Percentiles rank a stretch among this genome's conserved stretches.
These are phyloP conservation scores for Eurytoma californica DNA, from an alignment of 2,888 invertebrate genomes.

Conservation along the genomic window DNA sequence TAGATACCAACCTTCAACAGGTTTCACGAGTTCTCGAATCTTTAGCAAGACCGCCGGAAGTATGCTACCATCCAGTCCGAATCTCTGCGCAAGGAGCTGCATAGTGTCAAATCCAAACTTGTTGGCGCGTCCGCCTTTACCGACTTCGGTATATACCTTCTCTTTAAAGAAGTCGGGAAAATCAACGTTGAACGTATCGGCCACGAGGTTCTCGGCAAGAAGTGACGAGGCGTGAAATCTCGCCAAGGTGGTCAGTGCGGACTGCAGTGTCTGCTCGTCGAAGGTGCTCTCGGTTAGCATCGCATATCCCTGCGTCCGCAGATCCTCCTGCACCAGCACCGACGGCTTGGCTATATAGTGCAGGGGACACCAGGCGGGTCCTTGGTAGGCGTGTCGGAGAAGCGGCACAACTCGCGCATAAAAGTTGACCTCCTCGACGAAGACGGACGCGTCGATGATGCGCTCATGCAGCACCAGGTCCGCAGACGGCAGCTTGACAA, in stretches of 20 bases:
- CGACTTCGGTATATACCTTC: conserved; percentile 38
- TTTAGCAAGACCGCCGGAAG: conserved; percentile 27
- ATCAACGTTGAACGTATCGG: neutral
- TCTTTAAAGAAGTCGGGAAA: conserved; percentile 30
- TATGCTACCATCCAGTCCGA: conserved; percentile 7
- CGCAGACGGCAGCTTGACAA: conserved; percentile 25
- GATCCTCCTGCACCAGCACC: conserved; percentile 30
- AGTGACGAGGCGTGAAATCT: conserved; percentile 47
- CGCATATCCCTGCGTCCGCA: conserved; percentile 23
- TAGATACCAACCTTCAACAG: conserved; percentile 11
- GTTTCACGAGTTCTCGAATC: conserved; percentile 26
- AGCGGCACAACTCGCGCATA: conserved; percentile 20
- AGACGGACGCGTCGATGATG: conserved; percentile 11
- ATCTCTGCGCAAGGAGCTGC: conserved; percentile 18
- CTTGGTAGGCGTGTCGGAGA: no score
- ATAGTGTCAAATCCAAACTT: conserved; percentile 40
- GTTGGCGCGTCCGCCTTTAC: conserved; percentile 33
- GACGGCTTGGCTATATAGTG: conserved; percentile 32
- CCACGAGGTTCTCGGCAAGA: neutral
- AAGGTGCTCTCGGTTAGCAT: neutral
- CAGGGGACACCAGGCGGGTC: conserved; percentile 10
- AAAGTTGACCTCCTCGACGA: conserved; percentile 35
- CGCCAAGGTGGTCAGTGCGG: conserved; percentile 29
- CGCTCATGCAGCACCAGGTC: neutral
- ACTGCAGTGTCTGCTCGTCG: neutral